Base-by-base conservation (phyloP, 2,797 vertebrate species). In the Nothura maculosa region DNA sequence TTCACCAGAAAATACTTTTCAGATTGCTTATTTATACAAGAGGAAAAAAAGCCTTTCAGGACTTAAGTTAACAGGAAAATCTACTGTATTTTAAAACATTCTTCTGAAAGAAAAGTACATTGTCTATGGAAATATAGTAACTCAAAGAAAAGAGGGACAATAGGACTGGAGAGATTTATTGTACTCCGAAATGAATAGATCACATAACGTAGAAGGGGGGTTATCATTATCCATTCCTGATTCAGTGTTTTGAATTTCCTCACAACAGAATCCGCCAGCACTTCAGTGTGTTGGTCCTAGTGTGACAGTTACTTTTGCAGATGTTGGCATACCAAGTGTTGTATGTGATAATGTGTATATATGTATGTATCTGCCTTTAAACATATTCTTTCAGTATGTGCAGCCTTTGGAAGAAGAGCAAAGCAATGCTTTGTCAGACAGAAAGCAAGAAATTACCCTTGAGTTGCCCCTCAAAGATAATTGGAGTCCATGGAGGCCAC, bases 171-270 rank as follows among this genome's bases (percentile, higher is more conserved):
- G 52, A 92, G 55, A 77, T 90, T 91, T 95, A 96, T 75, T 87
- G 36, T n/a, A 47, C 54, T 87, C 63, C 72, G 78, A 78, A 78
- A 27, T 38, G 69, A 77, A 54, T 52, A 63, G 47, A 11, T 3
- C 24, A 72, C 15, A 18, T 78, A 72, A 90, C n/a, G 34, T 73
- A 90, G 19, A 5, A 89, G 61, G 69, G 81, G 32, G 28, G 86
- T 90, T 89, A 48, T 67, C 9, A 8, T 79, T 85, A 86, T 20
- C 32, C 63, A 5, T 84, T 89, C 50, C 55, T 52, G 45, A 90
- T 62, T 92, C 81, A 86, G 19, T 47, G 25, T 69, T 91, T 93
- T 70, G 62, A 72, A 38, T 8, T 68, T 81, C 75, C 90, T 89
- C 81, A 87, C 16, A 48, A 84, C 11, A 82, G 48, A 92, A 64